These are phyloP conservation scores for Mirounga angustirostris DNA, from an alignment of 2,113 vertebrate species.

Conservation along the genomic window DNA sequence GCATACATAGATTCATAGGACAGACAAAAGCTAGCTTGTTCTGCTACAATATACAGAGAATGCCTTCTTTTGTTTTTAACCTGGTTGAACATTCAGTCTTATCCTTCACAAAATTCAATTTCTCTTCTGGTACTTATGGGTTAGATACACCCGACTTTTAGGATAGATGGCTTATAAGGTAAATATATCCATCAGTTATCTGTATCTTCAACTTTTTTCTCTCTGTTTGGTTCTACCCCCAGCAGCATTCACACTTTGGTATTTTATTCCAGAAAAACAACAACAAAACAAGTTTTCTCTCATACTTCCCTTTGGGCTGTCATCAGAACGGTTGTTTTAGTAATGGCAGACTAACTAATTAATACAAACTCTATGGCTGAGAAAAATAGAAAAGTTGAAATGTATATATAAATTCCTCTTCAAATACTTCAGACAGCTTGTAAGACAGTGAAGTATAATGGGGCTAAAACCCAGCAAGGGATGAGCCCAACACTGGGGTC, in stretches of 20 bases:
- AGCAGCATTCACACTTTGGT: not conserved
- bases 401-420: not conserved
- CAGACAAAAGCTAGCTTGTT: slow-evolving; percentile 66
- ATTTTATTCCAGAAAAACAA: not conserved
- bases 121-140: not conserved
- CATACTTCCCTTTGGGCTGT: not conserved
- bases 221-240: not conserved
- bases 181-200: not conserved
- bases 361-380: not conserved
- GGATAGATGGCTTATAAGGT: not conserved
- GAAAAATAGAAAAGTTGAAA: not conserved
- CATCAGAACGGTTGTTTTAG: not conserved
- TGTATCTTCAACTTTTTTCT: not conserved
- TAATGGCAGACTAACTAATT: not conserved
- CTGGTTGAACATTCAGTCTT: not conserved
- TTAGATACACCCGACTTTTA: not conserved
- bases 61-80: not conserved
- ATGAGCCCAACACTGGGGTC: not conserved
- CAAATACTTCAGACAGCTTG: not conserved
- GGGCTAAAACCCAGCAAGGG: not conserved
- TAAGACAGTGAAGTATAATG: not conserved
- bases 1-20: not conserved
- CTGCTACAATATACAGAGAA: not conserved
- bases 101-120: not conserved
- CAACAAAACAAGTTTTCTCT: not conserved